Base-by-base conservation (phyloP, 2,113 vertebrate genomes). In the Cariama cristata region DNA sequence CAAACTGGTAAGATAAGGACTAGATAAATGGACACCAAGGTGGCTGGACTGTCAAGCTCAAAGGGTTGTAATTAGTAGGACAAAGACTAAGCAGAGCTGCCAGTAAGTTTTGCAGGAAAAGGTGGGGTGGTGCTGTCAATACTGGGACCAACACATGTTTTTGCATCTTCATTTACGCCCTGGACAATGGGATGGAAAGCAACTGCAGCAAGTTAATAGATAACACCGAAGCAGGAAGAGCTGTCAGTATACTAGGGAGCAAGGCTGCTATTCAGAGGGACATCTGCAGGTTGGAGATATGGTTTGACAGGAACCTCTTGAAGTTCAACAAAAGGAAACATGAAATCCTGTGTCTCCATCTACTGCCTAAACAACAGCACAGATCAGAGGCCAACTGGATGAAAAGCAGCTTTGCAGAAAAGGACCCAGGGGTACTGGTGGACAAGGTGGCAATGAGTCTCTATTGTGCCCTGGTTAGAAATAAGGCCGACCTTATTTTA, bases 51-150 rank as follows among this genome's bases (percentile, higher is more conserved):
- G 33, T 28, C 16, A 35, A 85, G 33, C 18, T 84, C 23, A 77
- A 50, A 86, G 11, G 7, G 33, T 32, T 93, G 19, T 30, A 13
- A 59, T 67, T 42, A 71, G 35, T 22, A 81, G 28, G 23, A 60
- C 3, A 66, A 71, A 59, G 30, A 62, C 22, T 58, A 67, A 55
- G 38, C 3, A 69, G 24, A 87, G 22, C 32, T 81, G 28, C 30
- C 24, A 55, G 20, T 17, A 76, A 28, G 6, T 16, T 0, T 1
- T 8, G 11, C 1, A 0, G 11, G 6, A 11, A 79, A 67, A 79
- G 14, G 19, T 1, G 0, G 3, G 4, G 9, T 33, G 8, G 1
- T 30, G 7, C 15, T n/a, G 8, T 33, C n/a, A 82, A 64, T 32
- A 59, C 2, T 50, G 23, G 45, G 33, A 64, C 27, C 5, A 45